These are phyloP conservation scores for Phymorhynchus buccinoides DNA, from an alignment of 1,140 invertebrate genomes.

Conservation along the genomic window DNA sequence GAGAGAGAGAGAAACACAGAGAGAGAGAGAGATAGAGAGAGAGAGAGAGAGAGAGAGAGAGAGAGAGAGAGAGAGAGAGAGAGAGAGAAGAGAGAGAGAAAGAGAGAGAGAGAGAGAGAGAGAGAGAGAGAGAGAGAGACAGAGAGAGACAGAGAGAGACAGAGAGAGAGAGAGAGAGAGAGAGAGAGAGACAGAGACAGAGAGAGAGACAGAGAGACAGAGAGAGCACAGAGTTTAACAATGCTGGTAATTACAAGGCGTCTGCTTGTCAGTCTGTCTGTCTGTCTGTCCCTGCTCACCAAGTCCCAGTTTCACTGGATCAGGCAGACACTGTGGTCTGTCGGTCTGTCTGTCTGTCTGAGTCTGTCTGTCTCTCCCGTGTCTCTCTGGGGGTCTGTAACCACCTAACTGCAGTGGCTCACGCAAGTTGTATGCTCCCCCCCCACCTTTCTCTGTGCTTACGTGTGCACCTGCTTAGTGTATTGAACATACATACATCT, in stretches of 20 bases:
- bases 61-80: constrained; percentile 40
- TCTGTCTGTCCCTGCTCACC: no score
- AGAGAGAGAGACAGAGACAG: constrained; percentile 16
- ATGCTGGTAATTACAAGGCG: not conserved
- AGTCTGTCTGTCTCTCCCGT: no score
- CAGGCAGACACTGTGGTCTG: no score
- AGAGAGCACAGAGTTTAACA: not conserved
- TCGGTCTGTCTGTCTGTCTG: no score
- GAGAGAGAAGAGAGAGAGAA: not conserved
- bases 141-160: constrained; percentile 17
- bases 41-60: constrained; percentile 41
- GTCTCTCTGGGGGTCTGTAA: no score
- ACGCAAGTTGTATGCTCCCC: no score
- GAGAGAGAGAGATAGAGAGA: constrained; percentile 41
- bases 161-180: constrained; percentile 24
- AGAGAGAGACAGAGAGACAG: constrained; percentile 6
- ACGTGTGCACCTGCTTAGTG: no score
- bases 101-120: constrained; percentile 11
- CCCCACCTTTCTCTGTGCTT: no score
- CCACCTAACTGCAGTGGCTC: no score
- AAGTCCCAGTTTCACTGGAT: no score
- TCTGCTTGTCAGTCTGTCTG: no score
- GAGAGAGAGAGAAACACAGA: constrained; percentile 53
- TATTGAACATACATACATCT: no score
- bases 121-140: constrained; percentile 28